These are phyloP conservation scores for Oreohelix idahoensis DNA, from an alignment of 1,140 invertebrate species.

Conservation along the genomic window DNA sequence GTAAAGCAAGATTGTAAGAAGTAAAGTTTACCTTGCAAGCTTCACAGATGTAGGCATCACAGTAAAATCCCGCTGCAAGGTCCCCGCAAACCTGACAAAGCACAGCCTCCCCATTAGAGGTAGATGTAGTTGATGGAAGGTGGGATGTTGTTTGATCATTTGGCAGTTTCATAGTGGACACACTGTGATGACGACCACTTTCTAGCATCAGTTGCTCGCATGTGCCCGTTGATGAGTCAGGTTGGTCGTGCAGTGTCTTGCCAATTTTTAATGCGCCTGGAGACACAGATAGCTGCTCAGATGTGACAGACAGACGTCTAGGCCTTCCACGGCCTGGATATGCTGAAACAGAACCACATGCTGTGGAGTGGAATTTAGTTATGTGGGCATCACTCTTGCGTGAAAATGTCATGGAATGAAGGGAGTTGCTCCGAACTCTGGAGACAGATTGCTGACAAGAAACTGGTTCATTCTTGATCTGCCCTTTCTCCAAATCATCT, in stretches of 20 bases:
- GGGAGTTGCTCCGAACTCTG: neutral
- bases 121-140: neutral
- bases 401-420: neutral
- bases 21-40: slow-evolving; percentile 71
- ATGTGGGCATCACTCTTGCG: neutral
- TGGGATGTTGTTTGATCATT: neutral
- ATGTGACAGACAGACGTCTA: neutral
- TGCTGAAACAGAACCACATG: neutral
- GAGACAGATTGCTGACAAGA: neutral
- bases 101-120: slow-evolving; percentile 15
- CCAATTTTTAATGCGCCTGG: neutral
- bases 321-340: neutral
- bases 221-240: slow-evolving; percentile 24
- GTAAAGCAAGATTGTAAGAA: neutral
- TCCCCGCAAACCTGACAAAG: slow-evolving; percentile 72
- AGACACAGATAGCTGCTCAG: neutral
- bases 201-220: slow-evolving; percentile 14
- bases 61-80: slow-evolving; percentile 72
- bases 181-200: neutral
- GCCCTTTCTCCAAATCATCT: neutral
- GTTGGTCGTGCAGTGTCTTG: neutral
- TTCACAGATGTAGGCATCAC: slow-evolving; percentile 73
- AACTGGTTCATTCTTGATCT: neutral
- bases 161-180: neutral
- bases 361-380: neutral